A percentile compares a stretch with the other conserved stretches of the same genome.
Conservation (phyloP, 2,797 vertebrate genomes). For the Molossus alvarezi region DNA sequence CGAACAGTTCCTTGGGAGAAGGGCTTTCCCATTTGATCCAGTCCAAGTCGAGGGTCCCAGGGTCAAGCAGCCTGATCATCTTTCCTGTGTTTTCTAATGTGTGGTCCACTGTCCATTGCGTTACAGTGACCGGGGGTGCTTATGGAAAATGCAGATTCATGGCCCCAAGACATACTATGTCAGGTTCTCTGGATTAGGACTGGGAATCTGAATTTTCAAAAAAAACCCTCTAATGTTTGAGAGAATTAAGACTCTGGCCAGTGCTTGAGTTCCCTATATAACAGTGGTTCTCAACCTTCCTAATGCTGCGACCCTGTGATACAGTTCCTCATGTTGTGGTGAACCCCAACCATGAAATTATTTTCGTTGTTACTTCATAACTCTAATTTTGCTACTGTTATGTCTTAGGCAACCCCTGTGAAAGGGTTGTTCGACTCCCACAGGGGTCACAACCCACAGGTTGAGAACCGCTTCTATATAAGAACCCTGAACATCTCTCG, state of each 20-base stretch:
- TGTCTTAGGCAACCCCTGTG: no score
- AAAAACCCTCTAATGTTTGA: not conserved
- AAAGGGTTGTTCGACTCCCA: no score
- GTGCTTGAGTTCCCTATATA: not conserved
- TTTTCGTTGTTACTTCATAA: no score
- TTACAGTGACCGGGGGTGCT: not conserved
- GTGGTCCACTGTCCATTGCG: not conserved
- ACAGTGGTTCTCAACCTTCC: no score
- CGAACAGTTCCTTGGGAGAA: not conserved
- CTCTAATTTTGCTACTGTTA: no score
- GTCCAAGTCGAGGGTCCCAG: not conserved
- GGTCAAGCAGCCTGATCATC: not conserved
- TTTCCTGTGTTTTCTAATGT: not conserved
- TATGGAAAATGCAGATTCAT: slow-evolving; percentile 1
- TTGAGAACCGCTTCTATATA: not conserved
- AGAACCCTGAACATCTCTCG: not conserved
- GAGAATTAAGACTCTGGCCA: not conserved
- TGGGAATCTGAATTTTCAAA: slow-evolving; percentile 24
- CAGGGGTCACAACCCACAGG: no score
- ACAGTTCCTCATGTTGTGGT: no score
- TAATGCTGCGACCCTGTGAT: no score
- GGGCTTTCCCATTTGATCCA: not conserved
- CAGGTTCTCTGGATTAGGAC: slow-evolving; percentile 17
- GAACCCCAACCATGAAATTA: no score
- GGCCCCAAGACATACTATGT: not conserved